Base-by-base conservation (phyloP, 2,113 vertebrate species). In the Gambusia holbrooki region DNA sequence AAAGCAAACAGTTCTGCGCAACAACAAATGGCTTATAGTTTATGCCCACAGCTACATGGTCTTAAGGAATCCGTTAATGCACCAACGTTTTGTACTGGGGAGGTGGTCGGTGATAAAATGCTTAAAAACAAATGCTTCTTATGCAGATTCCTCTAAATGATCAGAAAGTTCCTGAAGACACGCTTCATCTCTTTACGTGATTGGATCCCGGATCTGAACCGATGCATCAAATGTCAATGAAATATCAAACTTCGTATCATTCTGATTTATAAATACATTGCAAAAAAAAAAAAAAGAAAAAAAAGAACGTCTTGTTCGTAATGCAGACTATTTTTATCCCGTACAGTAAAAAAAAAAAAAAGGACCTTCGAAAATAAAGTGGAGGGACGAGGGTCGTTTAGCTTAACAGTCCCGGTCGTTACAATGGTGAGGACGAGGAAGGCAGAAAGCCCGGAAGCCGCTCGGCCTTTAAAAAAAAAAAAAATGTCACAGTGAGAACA, bases 401-500 rank as follows among this genome's bases (percentile, higher is more conserved):
- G 73, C 72, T 82, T 84, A 93, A 91, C 88, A 90, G 90, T 92
- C 90, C 74, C 28, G 58, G 88, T 89, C 82, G 19, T 88, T 84
- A 81, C 66, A 81, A 89, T 64, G 80, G 71, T 48, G 70, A 76
- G 67, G 79, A 78, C 62, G 73, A 65, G 80, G 75, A 92, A 92
- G 91, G 90, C 90, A 86, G 81, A 78, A 86, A 85, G 88, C 88
- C 90, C 89, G 81, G 67, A 70, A n/a, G 77, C 33, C 64, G 82
- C 33, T 8, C 45, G 84, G 87, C 86, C 91, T 87, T 74, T 27
- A 80, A 68, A 77, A 76, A 35, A 81, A 27, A 27, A 27, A 27
- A 27, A 27, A 27, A 27, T 27, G 75, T 92, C 90, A 92, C 92
- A 90, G 91, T 90, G 88, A 87, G 77, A 71, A 87, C 68, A 84